Evolutionary conservation across 1,140 invertebrate species (phyloP), one percentile per base, ranked within the genome.

Genomic region (Anastatus disparis): DNA sequence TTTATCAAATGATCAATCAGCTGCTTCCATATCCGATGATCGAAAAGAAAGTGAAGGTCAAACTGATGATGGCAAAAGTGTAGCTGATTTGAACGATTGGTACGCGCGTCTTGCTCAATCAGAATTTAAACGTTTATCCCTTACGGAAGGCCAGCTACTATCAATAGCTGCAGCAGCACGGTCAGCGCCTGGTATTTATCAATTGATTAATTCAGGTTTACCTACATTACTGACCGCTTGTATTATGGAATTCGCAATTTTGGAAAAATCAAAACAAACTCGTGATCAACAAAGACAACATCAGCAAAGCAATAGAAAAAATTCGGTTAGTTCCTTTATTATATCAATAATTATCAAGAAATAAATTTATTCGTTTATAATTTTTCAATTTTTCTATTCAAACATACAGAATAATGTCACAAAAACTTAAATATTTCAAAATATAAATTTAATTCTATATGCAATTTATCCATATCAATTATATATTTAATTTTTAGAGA

Each of bases 121-220:
- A 0, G 78, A 84, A 44, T 79, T 79, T 17, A 83, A 85, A 24
- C 70, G 72, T 35, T 77, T 92, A 62, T 79, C 89, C 73, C 80
- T 91, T 55, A 85, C 87, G 71, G 88, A 91, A 58, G 86, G 89
- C 27, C 90, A 94, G 82, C 85, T 96, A 52, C 85, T 90, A 64
- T 94, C 92, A 3, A 86, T 95, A 12, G 93, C 93, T 7, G 85
- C 91, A 44, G 91, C 91, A 3, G 92, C 93, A 71, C 90, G 94
- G 81, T 95, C 94, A 4, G 89, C 91, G 1, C 87, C 89, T 22
- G 91, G 92, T 44, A 91, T 93, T 53, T 88, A 89, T 65, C 90
- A 92, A 76, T 85, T 96, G 44, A 88, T 96, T 29, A 90, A 93
- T 79, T 94, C 92, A 0, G 90, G 91, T 44, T 87, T 96, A 66